Conservation (phyloP, 2,113 vertebrate species). For the Tiliqua scincoides region DNA sequence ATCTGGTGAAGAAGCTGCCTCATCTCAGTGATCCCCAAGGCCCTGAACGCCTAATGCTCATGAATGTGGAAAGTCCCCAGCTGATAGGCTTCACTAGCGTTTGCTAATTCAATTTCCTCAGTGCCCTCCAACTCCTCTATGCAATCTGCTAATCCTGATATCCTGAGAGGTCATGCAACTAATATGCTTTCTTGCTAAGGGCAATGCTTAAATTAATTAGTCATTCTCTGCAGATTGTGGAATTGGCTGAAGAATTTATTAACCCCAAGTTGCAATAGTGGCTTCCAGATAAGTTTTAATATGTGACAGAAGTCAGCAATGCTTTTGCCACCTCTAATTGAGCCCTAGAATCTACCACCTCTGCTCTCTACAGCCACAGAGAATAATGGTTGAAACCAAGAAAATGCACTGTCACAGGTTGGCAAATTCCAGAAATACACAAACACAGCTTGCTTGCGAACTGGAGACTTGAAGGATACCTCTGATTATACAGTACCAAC, state of each 20-base stretch:
- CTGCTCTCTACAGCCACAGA: background rate
- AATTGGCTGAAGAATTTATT: constrained; percentile 8
- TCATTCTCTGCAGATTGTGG: background rate
- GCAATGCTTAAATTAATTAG: constrained; percentile 24
- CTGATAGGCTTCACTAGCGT: background rate
- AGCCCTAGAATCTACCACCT: background rate
- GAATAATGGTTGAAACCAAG: background rate
- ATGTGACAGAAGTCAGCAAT: background rate
- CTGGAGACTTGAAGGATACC: background rate
- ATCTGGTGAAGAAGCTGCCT: constrained; percentile 7
- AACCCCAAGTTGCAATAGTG: background rate
- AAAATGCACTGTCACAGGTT: background rate
- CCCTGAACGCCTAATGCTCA: constrained; percentile 14
- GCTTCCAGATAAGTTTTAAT: background rate
- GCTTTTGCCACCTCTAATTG: background rate
- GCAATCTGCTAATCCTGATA: constrained; percentile 15
- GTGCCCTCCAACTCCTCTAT: constrained; percentile 2
- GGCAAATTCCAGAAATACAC: background rate
- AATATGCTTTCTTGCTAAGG: background rate
- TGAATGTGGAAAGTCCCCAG: constrained; percentile 28
- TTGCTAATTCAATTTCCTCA: constrained; percentile 13
- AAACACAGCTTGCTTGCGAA: background rate
- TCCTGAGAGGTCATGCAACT: constrained; percentile 14
- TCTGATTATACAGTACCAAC: background rate
- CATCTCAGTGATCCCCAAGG: background rate